phyloP scores from a whole-genome alignment of 2,113 vertebrate species.

The Paedocypris sp. region DNA sequence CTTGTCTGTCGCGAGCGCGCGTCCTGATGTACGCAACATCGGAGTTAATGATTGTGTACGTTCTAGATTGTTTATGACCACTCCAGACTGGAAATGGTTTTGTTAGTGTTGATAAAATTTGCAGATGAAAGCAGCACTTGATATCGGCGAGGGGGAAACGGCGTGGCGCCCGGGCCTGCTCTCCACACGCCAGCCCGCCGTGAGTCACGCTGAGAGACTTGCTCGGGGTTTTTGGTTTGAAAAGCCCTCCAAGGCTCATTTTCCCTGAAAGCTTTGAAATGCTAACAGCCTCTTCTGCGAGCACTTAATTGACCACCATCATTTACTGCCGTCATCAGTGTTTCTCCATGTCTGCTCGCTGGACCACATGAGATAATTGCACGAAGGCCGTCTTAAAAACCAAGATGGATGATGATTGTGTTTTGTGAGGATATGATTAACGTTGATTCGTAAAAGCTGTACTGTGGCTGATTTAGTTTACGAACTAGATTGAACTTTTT shows the following conservation, averaged over 20 bases:
- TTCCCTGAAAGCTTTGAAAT: slow-evolving; percentile 30
- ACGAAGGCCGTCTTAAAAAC: too few species aligned
- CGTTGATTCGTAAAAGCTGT: too few species aligned
- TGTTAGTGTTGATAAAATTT: not conserved
- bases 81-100: not conserved
- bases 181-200: not conserved
- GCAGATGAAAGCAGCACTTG: slow-evolving; percentile 10
- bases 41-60: not conserved
- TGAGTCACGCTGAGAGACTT: slow-evolving; percentile 19
- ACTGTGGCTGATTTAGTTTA: too few species aligned
- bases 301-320: slow-evolving; percentile 18
- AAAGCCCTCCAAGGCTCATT: slow-evolving; percentile 15
- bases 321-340: not conserved
- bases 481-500: too few species aligned
- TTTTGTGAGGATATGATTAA: too few species aligned
- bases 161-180: not conserved
- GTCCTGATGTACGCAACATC: not conserved
- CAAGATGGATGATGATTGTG: too few species aligned
- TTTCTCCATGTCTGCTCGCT: not conserved
- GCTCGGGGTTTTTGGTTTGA: not conserved
- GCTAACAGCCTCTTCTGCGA: slow-evolving; percentile 21
- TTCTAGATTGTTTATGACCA: not conserved
- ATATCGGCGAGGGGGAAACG: slow-evolving; percentile 2
- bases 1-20: too few species aligned
- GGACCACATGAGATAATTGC: not conserved